Evolutionary conservation across 2,888 invertebrate genomes (phyloP).

Genomic region (Bombylius discolor): DNA sequence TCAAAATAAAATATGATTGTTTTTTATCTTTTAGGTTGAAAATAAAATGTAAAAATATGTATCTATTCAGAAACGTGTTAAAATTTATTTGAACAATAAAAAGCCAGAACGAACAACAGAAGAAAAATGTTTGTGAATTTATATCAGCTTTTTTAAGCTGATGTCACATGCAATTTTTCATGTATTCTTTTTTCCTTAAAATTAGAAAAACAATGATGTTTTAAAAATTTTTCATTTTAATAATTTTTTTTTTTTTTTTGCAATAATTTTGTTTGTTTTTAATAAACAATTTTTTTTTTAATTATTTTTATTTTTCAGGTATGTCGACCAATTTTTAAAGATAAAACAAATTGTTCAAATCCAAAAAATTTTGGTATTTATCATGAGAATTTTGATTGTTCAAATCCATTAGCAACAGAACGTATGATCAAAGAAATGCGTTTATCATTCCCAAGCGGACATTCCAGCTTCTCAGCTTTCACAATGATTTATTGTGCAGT

Average conservation of each 20-base stretch:
- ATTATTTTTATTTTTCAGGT: constrained; percentile 39
- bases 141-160: too few species aligned
- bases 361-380: constrained; percentile 49
- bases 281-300: neutral
- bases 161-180: too few species aligned
- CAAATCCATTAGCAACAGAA: constrained; percentile 37
- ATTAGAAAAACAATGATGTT: too few species aligned
- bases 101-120: too few species aligned
- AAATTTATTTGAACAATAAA: too few species aligned
- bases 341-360: constrained; percentile 42
- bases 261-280: neutral
- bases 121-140: too few species aligned
- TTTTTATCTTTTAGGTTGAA: too few species aligned
- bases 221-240: neutral
- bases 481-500: constrained; percentile 76
- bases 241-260: neutral
- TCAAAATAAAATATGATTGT: too few species aligned
- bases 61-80: too few species aligned
- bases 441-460: constrained; percentile 84
- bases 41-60: too few species aligned
- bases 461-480: constrained; percentile 79
- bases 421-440: constrained; percentile 59
- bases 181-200: too few species aligned
- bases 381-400: constrained; percentile 58
- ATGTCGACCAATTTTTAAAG: constrained; percentile 58